Evolutionary conservation across 2,797 vertebrate genomes (phyloP), one percentile per base, ranked within the genome.

Genomic region (Notolepis coatsorum): DNA sequence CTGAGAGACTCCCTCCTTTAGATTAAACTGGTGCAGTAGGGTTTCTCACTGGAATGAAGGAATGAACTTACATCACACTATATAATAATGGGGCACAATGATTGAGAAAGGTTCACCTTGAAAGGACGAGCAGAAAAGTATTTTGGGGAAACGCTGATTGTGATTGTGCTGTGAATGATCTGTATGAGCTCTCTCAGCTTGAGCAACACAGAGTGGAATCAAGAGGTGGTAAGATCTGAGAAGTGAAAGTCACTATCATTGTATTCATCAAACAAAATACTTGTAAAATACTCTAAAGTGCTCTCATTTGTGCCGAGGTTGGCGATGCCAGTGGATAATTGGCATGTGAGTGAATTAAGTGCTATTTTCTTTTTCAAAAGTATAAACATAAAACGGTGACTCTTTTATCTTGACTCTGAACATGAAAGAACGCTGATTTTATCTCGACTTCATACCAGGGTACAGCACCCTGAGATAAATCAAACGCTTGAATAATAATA

Each of bases 401-500:
- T 77, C 55, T 82, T 84, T 83, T 74, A 77, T 86, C 71, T 73
- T 56, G 18, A 73, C 57, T 79, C 17, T 21, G 38, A 78, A 81
- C 81, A 84, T 86, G 71, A 86, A 86, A 86, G 64, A 77, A 30
- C 7, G 57, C 17, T 47, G 23, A 25, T 78, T 80, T 75, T 43
- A 31, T 57, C 28, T 45, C 17, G 4, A 33, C 15, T 56, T 20
- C 18, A 52, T 56, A 74, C 73, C 68, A 67, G 55, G 71, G 54
- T 54, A 54, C 78, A 65, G 53, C 67, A 77, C 70, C 49, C 76
- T 57, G 52, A 75, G 76, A 87, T 84, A 63, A 83, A 84, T 80
- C 79, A 75, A 51, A 68, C 57, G 65, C 74, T 56, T 75, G 85
- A 84, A 84, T 87, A 82, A 85, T 76, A 87, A 86, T 65, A 74